Evolutionary conservation across 2,113 vertebrate species (phyloP).

Genomic region (Scomber scombrus): DNA sequence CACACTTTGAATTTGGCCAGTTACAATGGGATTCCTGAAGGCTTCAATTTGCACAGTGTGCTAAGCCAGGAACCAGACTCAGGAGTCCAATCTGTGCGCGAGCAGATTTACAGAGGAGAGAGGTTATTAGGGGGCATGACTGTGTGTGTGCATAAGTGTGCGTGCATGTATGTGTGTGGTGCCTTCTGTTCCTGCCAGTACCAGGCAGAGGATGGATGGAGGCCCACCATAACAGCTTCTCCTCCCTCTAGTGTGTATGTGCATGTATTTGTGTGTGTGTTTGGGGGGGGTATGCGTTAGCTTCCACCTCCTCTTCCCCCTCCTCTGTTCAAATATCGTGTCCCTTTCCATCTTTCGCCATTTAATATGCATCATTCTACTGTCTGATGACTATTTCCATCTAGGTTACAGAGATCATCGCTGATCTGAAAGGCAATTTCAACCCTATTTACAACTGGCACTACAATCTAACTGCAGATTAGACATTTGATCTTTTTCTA

Average conservation of each 20-base stretch:
- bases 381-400: slow-evolving; percentile 51
- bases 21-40: slow-evolving; percentile 78
- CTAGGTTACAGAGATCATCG: slow-evolving; percentile 21
- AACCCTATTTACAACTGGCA: slow-evolving; percentile 30
- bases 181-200: slow-evolving; percentile 65
- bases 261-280: slow-evolving; percentile 5
- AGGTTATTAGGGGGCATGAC: slow-evolving; percentile 71
- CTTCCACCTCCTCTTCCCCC: slow-evolving; percentile 2
- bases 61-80: slow-evolving; percentile 74
- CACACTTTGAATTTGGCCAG: slow-evolving; percentile 57
- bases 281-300: slow-evolving; percentile 18
- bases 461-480: slow-evolving; percentile 20
- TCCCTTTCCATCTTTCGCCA: slow-evolving; percentile 31
- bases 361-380: slow-evolving; percentile 51
- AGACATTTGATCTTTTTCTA: slow-evolving; percentile 9
- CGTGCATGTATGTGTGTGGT: slow-evolving; percentile 14
- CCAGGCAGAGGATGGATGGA: slow-evolving; percentile 59
- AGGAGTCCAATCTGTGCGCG: slow-evolving; percentile 74
- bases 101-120: slow-evolving; percentile 69
- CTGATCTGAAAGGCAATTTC: slow-evolving; percentile 59
- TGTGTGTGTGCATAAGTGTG: slow-evolving; percentile 23
- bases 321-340: slow-evolving; percentile 14
- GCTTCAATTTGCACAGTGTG: slow-evolving; percentile 80
- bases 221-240: slow-evolving; percentile 60
- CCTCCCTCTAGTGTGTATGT: slow-evolving; percentile 28